Evolutionary conservation across 37 sponge, comb jelly and placozoan species (phyloP), one percentile per base, ranked within the genome.

Genomic region (Dysidea cf. avara): DNA sequence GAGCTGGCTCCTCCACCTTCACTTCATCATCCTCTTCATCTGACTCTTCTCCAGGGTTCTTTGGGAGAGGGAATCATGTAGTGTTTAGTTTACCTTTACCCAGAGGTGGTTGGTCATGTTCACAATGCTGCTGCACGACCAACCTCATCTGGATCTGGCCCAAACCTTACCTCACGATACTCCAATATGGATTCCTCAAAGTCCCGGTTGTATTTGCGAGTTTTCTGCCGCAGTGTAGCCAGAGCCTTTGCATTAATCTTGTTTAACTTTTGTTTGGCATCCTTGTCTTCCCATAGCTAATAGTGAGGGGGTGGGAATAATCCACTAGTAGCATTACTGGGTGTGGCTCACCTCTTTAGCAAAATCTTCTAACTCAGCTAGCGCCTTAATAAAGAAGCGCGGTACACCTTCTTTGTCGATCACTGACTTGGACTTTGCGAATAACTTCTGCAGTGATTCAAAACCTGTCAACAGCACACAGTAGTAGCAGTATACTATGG

Each of bases 171-270:
- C 81, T 86, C 74, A 31, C 89, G 72, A 59, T 82, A 97, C 21
- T 55, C 75, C 16, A 73, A 75, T 29, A 97, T 80, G 1, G 29
- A 71, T 11, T 57, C 49, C 52, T 91, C 93, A 80, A 92, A 94
- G 43, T 89, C 93, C 56, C 92, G 91, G 69, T 88, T 94, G 85
- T 95, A 97, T 65, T 97, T 97, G 47, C 86, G 86, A 7, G 88
- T 62, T 22, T 86, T 88, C 60, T 97, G 99, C 65, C 81, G 77
- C 59, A 97, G 81, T 35, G 84, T 56, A 22, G 80, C 71, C 30
- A 96, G 81, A 33, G 97, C 93, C 62, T 88, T 91, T 6, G 95
- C 63, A 63, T 97, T 97, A 38, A 86, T 80, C 57, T 92, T 94
- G 77, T 75, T 92, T 37, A 97, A 82, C 54, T 86, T 97, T 9